Base-by-base conservation (phyloP, 2,113 vertebrate genomes). In the Montifringilla adamsi region DNA sequence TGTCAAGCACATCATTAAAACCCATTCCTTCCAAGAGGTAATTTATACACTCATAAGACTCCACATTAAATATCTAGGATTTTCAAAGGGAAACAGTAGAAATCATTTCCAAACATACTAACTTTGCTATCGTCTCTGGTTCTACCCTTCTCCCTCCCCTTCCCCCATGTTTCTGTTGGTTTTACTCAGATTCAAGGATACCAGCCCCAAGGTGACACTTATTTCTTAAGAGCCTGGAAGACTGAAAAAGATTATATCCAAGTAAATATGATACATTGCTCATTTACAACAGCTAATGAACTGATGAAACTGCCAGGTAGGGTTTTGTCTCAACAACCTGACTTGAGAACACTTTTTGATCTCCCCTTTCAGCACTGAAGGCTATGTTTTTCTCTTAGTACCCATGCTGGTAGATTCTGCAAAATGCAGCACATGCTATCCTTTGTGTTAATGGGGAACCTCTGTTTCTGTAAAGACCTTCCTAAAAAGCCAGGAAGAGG, bases 1-100 rank as follows among this genome's bases (percentile, higher is more conserved):
- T 90, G 72, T 70, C 92, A 93, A 78, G 88, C 85, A 94, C 90
- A 63, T 94, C 87, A 67, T 96, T 96, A 95, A 96, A 96, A 78
- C 41, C 79, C 31, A 41, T 44, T 96, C 64, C 68, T 87, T 87
- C 88, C 93, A 92, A 87, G 84, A 95, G 52, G 83, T 87, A 94
- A 90, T 93, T 94, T 96, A 90, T 91, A 84, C 20, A 77, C 67
- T 93, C 41, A 23, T 84, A 95, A 93, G 56, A 70, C 52, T 92
- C 56, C 56, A 72, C 64, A 72, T 86, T 83, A 96, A 96, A 81
- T 95, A 92, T 64, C 90, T 89, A 60, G 66, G 89, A 84, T 83
- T 96, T 93, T 93, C 82, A 82, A 90, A 89, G 68, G 69, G 60
- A 96, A 96, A 90, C 60, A 90, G 58, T 84, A 96, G 88, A 95